These are phyloP conservation scores for Pinna nobilis DNA, from an alignment of 1,140 invertebrate species.

Conservation along the genomic window DNA sequence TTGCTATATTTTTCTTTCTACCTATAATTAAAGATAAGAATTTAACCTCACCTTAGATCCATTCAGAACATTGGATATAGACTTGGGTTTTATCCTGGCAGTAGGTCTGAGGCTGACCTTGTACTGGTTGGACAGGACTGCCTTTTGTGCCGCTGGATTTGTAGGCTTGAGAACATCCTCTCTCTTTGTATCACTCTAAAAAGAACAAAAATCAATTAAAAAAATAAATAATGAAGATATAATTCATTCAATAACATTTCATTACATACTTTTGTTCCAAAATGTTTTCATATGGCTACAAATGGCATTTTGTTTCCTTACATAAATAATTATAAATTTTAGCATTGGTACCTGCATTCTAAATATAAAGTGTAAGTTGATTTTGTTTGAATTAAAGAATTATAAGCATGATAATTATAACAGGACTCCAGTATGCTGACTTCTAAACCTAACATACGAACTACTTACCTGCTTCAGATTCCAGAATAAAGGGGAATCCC, in stretches of 20 bases:
- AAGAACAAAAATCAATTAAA: background rate
- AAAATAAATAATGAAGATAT: background rate
- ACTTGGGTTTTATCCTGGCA: constrained; percentile 79
- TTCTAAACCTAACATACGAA: too few species aligned
- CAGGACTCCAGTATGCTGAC: too few species aligned
- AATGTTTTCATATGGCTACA: too few species aligned
- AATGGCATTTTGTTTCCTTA: too few species aligned
- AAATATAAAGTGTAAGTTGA: background rate
- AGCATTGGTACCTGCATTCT: background rate
- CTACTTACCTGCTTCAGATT: constrained; percentile 80
- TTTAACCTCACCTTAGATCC: constrained; percentile 66
- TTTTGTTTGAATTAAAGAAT: too few species aligned
- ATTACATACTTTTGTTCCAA: too few species aligned
- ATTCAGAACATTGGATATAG: constrained; percentile 62
- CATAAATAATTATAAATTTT: too few species aligned
- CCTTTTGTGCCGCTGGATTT: constrained; percentile 82
- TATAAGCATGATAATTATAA: background rate
- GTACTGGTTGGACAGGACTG: constrained; percentile 77
- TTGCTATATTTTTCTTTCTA: background rate
- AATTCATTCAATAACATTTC: constrained; percentile 6
- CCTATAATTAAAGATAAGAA: too few species aligned
- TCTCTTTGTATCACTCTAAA: constrained; percentile 75
- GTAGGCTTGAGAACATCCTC: constrained; percentile 85
- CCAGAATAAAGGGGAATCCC: constrained; percentile 86
- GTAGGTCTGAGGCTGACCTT: constrained; percentile 81